Percentiles rank a stretch among this genome's conserved stretches.
Conservation (phyloP, 2,797 vertebrate species). For the Hylomyscus alleni region DNA sequence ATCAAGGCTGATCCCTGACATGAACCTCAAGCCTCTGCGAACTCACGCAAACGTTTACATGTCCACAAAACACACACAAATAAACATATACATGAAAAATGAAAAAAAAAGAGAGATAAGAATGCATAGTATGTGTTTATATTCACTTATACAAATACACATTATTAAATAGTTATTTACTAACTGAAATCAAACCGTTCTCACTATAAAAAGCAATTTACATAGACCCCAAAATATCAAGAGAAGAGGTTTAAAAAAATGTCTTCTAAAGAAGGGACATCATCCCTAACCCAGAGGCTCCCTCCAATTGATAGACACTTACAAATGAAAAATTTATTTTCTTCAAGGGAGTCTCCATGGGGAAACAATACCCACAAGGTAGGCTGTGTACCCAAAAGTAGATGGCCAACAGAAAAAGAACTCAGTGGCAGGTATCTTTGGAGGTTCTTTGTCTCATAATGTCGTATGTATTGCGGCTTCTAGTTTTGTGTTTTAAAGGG, state of each 20-base stretch:
- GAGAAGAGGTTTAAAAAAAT: background rate
- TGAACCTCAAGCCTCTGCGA: background rate
- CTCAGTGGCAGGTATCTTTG: background rate
- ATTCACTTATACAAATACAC: background rate
- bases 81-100: background rate
- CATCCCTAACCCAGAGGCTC: background rate
- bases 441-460: background rate
- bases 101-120: background rate
- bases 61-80: background rate
- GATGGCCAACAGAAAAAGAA: background rate
- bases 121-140: background rate
- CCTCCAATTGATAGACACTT: background rate
- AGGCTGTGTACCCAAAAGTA: background rate
- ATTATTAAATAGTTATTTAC: constrained; percentile 21
- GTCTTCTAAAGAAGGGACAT: background rate
- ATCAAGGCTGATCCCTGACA: background rate
- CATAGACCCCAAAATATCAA: background rate
- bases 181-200: constrained; percentile 4
- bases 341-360: background rate
- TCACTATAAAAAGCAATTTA: background rate
- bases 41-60: background rate
- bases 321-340: background rate
- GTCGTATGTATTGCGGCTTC: background rate
- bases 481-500: background rate
- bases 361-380: background rate